Conservation (phyloP, 2,888 invertebrate genomes). For the Rhorus exstirpatorius region DNA sequence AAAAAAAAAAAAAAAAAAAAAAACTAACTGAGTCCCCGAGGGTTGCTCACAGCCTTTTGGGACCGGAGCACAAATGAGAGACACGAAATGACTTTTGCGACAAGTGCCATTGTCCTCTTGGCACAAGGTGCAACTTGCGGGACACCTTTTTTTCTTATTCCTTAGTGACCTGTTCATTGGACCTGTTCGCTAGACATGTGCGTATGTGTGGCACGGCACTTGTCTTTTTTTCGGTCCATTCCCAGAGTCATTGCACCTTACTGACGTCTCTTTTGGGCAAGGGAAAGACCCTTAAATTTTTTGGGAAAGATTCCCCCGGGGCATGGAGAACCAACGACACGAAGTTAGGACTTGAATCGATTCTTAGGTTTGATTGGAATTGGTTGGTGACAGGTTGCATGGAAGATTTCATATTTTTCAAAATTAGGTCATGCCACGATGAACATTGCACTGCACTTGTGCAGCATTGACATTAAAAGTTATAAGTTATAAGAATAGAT, state of each 20-base stretch:
- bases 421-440: too few relatives aligned
- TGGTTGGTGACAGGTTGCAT: too few relatives aligned
- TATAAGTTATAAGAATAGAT: too few relatives aligned
- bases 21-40: too few relatives aligned
- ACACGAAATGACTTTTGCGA: conserved; percentile 64
- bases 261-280: conserved; percentile 31
- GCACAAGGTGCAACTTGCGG: not conserved
- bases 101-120: conserved; percentile 64
- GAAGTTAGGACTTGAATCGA: conserved; percentile 11
- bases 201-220: not conserved
- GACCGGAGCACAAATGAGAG: conserved; percentile 41
- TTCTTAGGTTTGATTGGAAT: too few relatives aligned
- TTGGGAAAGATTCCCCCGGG: conserved; percentile 5
- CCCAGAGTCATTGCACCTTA: conserved; percentile 46
- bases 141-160: conserved; percentile 32
- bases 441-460: too few relatives aligned
- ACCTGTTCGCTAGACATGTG: conserved; percentile 13
- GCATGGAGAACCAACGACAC: not conserved
- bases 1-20: not conserved
- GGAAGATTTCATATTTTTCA: too few relatives aligned
- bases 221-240: conserved; percentile 6
- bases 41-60: conserved; percentile 7
- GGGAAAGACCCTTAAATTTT: conserved; percentile 32
- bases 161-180: not conserved
- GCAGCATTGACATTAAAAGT: too few relatives aligned